Evolutionary conservation across 2,113 vertebrate genomes (phyloP).

Genomic region (Rhagologus leucostigma): DNA sequence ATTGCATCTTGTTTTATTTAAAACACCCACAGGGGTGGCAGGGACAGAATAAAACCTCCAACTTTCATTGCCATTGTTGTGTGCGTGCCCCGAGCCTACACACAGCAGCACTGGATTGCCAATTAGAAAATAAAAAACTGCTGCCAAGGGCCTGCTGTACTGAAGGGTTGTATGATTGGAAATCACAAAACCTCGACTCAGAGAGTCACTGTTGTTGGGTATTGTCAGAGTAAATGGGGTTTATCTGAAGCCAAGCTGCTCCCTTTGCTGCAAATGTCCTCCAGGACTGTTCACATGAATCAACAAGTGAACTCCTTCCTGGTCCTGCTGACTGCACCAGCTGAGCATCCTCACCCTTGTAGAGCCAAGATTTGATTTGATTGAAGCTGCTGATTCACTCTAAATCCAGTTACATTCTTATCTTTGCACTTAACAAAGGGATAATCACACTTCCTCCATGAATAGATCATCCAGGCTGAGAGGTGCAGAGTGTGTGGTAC

Average conservation of each 20-base stretch:
- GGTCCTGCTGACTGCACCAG: background rate
- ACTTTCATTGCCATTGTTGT: background rate
- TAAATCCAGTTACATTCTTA: background rate
- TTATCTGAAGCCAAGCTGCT: background rate
- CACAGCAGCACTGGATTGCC: background rate
- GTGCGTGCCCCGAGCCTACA: background rate
- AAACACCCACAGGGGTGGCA: background rate
- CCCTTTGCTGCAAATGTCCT: background rate
- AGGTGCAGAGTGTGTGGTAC: background rate
- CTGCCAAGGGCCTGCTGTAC: background rate
- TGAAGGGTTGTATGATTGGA: background rate
- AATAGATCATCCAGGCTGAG: background rate
- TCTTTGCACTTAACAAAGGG: background rate
- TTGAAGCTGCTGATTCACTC: background rate
- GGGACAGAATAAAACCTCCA: background rate
- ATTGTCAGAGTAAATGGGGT: background rate
- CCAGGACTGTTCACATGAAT: background rate
- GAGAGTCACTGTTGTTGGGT: background rate
- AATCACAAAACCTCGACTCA: background rate
- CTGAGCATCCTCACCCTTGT: background rate
- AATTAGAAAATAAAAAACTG: slow-evolving; percentile 15
- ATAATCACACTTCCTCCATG: background rate
- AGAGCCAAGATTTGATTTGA: background rate
- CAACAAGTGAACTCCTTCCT: background rate
- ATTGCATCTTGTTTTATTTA: background rate